Percentiles rank a stretch among this genome's conserved stretches.
Conservation (phyloP, 2,797 vertebrate species). For the Eidolon dupreanum region DNA sequence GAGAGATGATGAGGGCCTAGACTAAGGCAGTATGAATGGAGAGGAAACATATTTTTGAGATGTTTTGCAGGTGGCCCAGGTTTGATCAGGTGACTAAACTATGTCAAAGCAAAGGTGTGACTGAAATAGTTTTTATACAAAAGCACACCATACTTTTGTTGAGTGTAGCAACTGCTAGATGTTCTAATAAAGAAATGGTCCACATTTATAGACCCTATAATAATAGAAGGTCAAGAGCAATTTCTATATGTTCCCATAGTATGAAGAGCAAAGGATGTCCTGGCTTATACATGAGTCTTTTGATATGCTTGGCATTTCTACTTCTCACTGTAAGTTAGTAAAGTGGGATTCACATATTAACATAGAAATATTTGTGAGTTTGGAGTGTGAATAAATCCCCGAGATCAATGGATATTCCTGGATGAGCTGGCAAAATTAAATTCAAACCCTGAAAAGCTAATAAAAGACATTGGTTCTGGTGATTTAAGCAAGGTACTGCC, state of each 20-base stretch:
- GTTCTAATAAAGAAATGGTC: background rate
- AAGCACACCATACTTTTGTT: background rate
- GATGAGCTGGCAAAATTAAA: background rate
- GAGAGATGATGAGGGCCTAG: background rate
- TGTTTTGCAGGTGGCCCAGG: constrained; percentile 31
- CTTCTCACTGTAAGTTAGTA: background rate
- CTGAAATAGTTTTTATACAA: constrained; percentile 36
- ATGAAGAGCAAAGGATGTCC: background rate
- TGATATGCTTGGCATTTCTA: background rate
- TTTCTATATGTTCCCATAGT: background rate
- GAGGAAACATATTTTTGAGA: constrained; percentile 40
- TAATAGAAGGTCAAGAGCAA: background rate
- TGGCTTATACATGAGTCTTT: background rate
- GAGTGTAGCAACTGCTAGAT: background rate
- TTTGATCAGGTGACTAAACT: background rate
- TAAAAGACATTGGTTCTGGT: background rate
- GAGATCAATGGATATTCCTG: background rate
- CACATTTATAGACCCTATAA: background rate
- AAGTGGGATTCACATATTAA: background rate
- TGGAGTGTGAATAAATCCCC: background rate
- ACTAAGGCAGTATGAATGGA: background rate
- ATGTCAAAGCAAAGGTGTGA: background rate
- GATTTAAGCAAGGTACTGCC: background rate
- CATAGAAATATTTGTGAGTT: background rate
- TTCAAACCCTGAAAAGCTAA: background rate